Evolutionary conservation across 2,113 vertebrate species (phyloP), one percentile per base, ranked within the genome.

Genomic region (Microcebus lehilahytsara): DNA sequence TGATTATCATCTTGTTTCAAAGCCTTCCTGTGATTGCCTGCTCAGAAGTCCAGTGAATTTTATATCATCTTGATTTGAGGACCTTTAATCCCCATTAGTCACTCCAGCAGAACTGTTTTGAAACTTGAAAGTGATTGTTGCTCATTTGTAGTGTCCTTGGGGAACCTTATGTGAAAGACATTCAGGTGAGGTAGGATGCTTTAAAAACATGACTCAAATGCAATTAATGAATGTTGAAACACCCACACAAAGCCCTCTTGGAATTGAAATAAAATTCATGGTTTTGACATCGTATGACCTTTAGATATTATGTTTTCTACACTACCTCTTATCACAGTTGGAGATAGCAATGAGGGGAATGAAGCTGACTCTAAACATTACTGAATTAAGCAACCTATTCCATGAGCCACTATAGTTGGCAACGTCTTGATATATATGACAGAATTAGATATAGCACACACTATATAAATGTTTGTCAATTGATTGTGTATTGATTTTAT

Each of bases 141-240:
- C 75, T 97, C 86, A 93, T 96, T 97, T 96, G 79, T 79, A 58
- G 84, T 92, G 64, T 96, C 77, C 96, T 97, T 96, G 87, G 93
- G 89, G 91, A 95, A 60, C 6, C 13, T 84, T 37, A 64, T 46
- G 49, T 95, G 93, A 96, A 97, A 96, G 85, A 86, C 37, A 89
- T 78, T 96, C 77, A 89, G 25, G 85, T 53, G 83, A 93, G 49
- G 62, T 71, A 88, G 85, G 19, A 74, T 69, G 64, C 40, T 96
- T 95, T 93, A 66, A 91, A 95, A 95, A 90, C 42, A 58, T 66
- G n/a, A 40, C 64, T 92, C n/a, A 89, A 74, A 74, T 91, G 58
- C 49, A 95, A 81, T 95, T 96, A 92, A 64, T 71, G 84, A 95
- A 92, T 95, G 77, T 62, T 89, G 67, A 95, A 96, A 93, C 34